phyloP scores from a whole-genome alignment of 2,797 vertebrate genomes.

The Heteromormyrus szaboi region DNA sequence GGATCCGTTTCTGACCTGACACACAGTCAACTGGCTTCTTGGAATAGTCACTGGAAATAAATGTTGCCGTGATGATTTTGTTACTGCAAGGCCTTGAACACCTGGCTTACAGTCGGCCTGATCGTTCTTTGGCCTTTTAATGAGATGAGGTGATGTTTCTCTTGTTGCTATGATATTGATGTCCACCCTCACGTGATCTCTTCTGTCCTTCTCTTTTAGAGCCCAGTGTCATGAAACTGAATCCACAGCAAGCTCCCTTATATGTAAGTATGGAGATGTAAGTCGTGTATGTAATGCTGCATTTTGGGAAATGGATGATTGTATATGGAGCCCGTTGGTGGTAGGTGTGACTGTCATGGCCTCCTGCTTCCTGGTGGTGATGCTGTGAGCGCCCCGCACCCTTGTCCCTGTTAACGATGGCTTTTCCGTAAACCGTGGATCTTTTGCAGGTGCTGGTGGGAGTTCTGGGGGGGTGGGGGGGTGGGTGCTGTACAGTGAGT shows the following conservation, averaged over 20 bases:
- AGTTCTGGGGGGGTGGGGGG: not conserved
- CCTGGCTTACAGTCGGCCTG: not conserved
- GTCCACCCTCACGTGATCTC: conserved; percentile 15
- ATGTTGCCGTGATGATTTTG: not conserved
- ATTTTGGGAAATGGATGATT: not conserved
- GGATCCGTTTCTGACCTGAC: not conserved
- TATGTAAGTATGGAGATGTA: conserved; percentile 77
- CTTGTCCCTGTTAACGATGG: not conserved
- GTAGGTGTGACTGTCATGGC: not conserved
- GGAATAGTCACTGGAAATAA: not conserved
- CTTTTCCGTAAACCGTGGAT: not conserved
- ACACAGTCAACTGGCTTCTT: not conserved
- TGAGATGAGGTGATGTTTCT: not conserved
- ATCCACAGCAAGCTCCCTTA: conserved; percentile 91
- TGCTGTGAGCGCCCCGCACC: not conserved
- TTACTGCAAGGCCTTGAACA: not conserved
- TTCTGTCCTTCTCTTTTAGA: conserved; percentile 63
- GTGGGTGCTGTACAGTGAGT: not conserved
- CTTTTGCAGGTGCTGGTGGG: not conserved
- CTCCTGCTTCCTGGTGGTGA: not conserved
- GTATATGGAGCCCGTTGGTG: not conserved
- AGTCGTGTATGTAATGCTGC: not conserved
- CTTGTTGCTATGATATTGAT: not conserved
- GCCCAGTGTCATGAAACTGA: conserved; percentile 97
- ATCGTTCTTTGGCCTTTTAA: not conserved